phyloP scores from a whole-genome alignment of 1,140 invertebrate genomes.

The Phymorhynchus buccinoides region DNA sequence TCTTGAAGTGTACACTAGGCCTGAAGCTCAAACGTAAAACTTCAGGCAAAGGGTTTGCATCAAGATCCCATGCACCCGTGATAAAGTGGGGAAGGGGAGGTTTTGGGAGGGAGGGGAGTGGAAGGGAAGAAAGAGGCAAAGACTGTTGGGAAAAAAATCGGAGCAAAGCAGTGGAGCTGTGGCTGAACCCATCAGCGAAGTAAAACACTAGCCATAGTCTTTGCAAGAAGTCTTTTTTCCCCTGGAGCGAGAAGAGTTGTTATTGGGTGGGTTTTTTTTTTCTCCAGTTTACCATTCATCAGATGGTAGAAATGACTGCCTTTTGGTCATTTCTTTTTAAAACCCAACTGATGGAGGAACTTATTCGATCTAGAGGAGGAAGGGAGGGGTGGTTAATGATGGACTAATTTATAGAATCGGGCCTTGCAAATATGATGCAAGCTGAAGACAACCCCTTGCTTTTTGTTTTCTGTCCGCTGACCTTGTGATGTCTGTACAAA shows the following conservation, averaged over 20 bases:
- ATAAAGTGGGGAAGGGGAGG: too few relatives aligned
- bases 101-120: not conserved
- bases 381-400: constrained; percentile 14
- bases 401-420: not conserved
- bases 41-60: too few relatives aligned
- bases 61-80: too few relatives aligned
- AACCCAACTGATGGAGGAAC: not conserved
- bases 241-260: not conserved
- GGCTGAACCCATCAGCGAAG: not conserved
- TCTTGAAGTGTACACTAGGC: too few relatives aligned
- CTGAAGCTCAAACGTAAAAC: too few relatives aligned
- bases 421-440: constrained; percentile 33
- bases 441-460: constrained; percentile 13
- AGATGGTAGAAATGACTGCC: constrained; percentile 24
- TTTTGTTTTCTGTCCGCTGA: not conserved
- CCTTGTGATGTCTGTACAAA: not conserved
- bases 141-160: not conserved
- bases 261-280: not conserved
- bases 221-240: not conserved
- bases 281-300: constrained; percentile 7
- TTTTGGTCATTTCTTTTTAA: constrained; percentile 23
- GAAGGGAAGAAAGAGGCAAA: not conserved
- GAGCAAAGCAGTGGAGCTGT: constrained; percentile 26
- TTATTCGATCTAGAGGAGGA: not conserved
- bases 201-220: not conserved